A percentile compares a stretch with the other conserved stretches of the same genome.
phyloP scores from a whole-genome alignment of 2,888 invertebrate genomes.

The Leptothorax acervorum region DNA sequence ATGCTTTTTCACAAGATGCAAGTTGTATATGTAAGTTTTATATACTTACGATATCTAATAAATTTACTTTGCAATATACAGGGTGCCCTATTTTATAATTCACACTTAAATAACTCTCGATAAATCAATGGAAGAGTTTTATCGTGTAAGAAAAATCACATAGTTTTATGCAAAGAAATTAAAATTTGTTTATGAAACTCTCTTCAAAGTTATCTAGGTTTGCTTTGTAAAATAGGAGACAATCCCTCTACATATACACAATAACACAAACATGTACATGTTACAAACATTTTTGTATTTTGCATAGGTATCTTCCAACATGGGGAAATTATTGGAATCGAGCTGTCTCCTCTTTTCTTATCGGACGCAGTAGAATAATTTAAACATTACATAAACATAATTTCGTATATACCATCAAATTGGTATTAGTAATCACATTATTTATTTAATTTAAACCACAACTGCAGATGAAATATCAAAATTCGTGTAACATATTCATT shows the following conservation, averaged over 20 bases:
- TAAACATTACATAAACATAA: not conserved
- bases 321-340: not conserved
- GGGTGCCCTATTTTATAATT: not conserved
- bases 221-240: not conserved
- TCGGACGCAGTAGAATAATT: not conserved
- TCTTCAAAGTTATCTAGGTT: not conserved
- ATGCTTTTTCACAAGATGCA: slow-evolving; percentile 80
- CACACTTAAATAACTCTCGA: not conserved
- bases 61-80: slow-evolving; percentile 70
- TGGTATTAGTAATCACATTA: not conserved
- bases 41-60: slow-evolving; percentile 76
- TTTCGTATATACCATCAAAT: not conserved
- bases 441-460: not conserved
- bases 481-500: not conserved
- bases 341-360: not conserved
- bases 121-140: not conserved
- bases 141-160: not conserved
- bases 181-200: not conserved
- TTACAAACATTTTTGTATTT: not conserved
- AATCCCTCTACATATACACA: not conserved
- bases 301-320: not conserved
- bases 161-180: not conserved
- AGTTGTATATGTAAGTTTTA: slow-evolving; percentile 74
- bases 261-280: not conserved
- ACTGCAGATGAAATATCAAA: not conserved